Evolutionary conservation across 2,797 vertebrate species (phyloP).

Genomic region (Melanotaenia boesemani): DNA sequence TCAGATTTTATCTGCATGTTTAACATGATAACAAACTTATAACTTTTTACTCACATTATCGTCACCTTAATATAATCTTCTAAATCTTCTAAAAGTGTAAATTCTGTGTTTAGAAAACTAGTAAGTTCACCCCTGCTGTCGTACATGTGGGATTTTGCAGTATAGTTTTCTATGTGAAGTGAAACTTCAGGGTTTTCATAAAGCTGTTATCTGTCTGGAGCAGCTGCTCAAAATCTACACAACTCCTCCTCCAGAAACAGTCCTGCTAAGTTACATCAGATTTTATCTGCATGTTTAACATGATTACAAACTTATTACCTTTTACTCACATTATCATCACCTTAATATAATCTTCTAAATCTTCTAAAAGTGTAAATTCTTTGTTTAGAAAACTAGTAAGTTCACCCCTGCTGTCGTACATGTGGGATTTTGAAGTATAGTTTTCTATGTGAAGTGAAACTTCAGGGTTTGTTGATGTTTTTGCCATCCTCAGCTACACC

Average conservation of each 20-base stretch:
- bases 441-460: not conserved
- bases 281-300: not conserved
- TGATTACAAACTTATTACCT: slow-evolving; percentile 2
- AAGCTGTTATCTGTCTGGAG: not conserved
- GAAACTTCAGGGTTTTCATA: not conserved
- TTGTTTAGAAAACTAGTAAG: not conserved
- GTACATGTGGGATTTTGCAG: not conserved
- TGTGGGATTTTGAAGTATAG: not conserved
- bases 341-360: not conserved
- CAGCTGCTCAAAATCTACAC: slow-evolving; percentile 4
- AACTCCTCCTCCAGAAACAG: not conserved
- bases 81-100: not conserved
- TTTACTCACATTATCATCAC: not conserved
- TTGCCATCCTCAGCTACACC: slow-evolving; percentile 85
- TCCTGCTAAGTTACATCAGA: not conserved
- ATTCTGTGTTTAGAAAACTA: not conserved
- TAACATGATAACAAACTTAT: slow-evolving; percentile 3
- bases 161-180: not conserved
- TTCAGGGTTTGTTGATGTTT: not conserved
- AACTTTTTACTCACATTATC: not conserved
- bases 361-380: not conserved
- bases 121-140: not conserved
- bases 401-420: not conserved
- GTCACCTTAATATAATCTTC: not conserved
- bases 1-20: not conserved